Conservation (phyloP, 2,797 vertebrate species). For the Gallirallus australis region DNA sequence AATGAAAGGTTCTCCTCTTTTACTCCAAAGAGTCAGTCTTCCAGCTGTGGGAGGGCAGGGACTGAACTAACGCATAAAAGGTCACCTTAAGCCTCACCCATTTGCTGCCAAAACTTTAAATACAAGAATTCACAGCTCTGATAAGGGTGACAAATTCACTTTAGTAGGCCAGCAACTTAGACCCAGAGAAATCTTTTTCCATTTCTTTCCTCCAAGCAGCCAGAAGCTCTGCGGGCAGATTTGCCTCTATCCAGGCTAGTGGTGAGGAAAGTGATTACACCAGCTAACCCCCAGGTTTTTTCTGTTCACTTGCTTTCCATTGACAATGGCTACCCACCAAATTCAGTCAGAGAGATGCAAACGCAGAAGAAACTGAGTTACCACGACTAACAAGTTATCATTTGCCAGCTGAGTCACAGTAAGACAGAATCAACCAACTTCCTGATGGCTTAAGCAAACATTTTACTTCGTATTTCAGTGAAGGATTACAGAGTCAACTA, state of each 20-base stretch:
- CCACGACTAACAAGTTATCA: neutral
- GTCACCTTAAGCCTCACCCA: neutral
- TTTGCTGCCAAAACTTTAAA: neutral
- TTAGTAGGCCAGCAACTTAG: neutral
- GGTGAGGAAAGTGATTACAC: neutral
- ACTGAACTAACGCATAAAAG: neutral
- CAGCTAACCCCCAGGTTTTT: neutral
- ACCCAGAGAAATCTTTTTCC: neutral
- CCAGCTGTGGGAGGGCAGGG: neutral
- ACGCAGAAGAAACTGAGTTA: neutral
- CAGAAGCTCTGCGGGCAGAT: neutral
- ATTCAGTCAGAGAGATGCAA: neutral
- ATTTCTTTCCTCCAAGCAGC: neutral
- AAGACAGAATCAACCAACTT: neutral
- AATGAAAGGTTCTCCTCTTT: neutral
- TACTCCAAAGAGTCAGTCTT: neutral
- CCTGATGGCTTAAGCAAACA: neutral
- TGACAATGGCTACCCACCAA: neutral
- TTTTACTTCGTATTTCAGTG: neutral
- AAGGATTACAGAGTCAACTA: slow-evolving; percentile 6
- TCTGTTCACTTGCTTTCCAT: neutral
- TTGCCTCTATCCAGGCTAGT: neutral
- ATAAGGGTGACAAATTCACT: neutral
- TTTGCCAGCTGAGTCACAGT: neutral
- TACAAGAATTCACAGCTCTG: neutral